These are phyloP conservation scores for Menura novaehollandiae DNA, from an alignment of 2,113 vertebrate species.

Conservation along the genomic window DNA sequence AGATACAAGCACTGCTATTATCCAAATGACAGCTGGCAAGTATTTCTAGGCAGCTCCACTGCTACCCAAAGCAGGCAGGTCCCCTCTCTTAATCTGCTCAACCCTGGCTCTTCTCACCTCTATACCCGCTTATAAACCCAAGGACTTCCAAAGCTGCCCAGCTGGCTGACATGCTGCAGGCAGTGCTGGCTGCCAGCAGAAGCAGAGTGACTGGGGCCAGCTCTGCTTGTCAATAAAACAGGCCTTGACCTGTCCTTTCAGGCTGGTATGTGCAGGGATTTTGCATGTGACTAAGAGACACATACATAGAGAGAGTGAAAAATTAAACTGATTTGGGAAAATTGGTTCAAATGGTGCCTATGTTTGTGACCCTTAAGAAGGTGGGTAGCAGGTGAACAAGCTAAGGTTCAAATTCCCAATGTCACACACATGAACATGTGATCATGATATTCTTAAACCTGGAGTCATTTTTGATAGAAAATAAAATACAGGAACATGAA, in stretches of 20 bases:
- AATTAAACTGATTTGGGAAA: neutral
- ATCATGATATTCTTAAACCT: neutral
- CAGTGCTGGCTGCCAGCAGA: rapidly evolving
- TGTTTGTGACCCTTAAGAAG: neutral
- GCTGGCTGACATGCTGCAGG: neutral
- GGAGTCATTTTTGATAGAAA: neutral
- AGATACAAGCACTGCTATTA: neutral
- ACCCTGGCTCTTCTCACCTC: neutral
- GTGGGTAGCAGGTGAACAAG: neutral
- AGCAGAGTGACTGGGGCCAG: neutral
- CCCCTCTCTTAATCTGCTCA: neutral
- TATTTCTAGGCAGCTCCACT: neutral
- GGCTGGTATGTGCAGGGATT: neutral
- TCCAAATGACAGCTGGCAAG: neutral
- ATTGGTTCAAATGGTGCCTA: neutral
- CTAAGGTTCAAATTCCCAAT: neutral
- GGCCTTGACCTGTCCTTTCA: neutral
- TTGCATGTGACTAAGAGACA: neutral
- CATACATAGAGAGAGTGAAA: neutral
- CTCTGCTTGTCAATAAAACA: neutral
- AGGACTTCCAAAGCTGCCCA: neutral
- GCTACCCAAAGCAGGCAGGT: neutral
- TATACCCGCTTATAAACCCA: neutral
- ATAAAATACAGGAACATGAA: neutral
- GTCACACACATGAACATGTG: neutral